phyloP scores from a whole-genome alignment of 2,888 invertebrate species.

The Neoscelio sp. region DNA sequence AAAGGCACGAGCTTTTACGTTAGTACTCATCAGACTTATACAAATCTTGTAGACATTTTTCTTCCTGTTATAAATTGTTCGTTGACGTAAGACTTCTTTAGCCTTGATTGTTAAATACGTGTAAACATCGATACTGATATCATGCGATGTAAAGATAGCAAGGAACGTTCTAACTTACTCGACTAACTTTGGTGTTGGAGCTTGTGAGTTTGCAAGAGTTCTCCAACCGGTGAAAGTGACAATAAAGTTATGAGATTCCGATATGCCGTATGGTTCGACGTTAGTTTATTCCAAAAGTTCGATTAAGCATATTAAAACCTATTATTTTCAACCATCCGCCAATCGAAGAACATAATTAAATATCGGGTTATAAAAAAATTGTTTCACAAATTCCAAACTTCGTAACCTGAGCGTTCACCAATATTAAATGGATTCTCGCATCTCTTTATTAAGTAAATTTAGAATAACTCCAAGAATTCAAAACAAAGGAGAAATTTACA shows the following conservation, averaged over 20 bases:
- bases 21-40: too few relatives aligned
- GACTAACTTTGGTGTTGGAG: conserved; percentile 66
- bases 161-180: conserved; percentile 66
- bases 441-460: neutral
- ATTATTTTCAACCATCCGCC: conserved; percentile 23
- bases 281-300: conserved; percentile 55
- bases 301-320: conserved; percentile 56
- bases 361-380: neutral
- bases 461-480: neutral
- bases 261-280: conserved; percentile 55
- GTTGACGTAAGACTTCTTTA: conserved; percentile 12
- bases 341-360: neutral
- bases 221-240: conserved; percentile 68
- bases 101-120: conserved; percentile 47
- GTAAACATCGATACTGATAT: conserved; percentile 64
- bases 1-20: too few relatives aligned
- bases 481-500: neutral
- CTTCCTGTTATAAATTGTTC: conserved; percentile 1
- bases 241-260: conserved; percentile 68
- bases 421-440: too few relatives aligned
- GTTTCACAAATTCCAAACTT: neutral
- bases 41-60: too few relatives aligned
- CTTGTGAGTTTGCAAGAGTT: conserved; percentile 69
- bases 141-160: conserved; percentile 62
- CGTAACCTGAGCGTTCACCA: neutral